These are phyloP conservation scores for Harpagifer antarcticus DNA, from an alignment of 2,797 vertebrate genomes.

Conservation along the genomic window DNA sequence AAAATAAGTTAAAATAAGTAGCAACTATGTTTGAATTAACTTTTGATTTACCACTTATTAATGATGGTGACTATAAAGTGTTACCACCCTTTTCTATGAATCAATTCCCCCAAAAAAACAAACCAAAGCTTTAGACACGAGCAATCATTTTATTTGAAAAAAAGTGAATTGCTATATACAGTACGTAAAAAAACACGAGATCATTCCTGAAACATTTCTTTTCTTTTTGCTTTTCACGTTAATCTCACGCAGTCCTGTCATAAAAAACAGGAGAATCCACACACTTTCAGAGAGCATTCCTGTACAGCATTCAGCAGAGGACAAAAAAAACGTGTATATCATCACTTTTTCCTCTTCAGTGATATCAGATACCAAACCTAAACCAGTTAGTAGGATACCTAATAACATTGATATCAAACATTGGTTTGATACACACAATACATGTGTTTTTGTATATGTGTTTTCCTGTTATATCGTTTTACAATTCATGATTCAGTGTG, in stretches of 20 bases:
- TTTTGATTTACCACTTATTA: too few relatives aligned
- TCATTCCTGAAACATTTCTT: slow-evolving; percentile 67
- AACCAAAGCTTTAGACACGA: slow-evolving; percentile 67
- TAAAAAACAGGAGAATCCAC: slow-evolving; percentile 63
- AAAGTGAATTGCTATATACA: slow-evolving; percentile 84
- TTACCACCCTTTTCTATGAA: background rate
- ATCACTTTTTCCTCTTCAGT: slow-evolving; percentile 40
- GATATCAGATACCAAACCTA: slow-evolving; percentile 59
- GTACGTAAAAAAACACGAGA: slow-evolving; percentile 78
- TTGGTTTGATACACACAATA: slow-evolving; percentile 57
- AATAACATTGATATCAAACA: slow-evolving; percentile 25
- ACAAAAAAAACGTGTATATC: slow-evolving; percentile 69
- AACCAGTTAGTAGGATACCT: slow-evolving; percentile 66
- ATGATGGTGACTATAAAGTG: too few relatives aligned
- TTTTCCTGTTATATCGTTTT: slow-evolving; percentile 37
- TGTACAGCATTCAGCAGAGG: slow-evolving; percentile 71
- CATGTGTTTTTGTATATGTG: slow-evolving; percentile 30
- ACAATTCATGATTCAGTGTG: slow-evolving; percentile 52
- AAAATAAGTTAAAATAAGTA: too few relatives aligned
- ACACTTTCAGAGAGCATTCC: slow-evolving; percentile 55
- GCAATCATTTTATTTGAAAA: slow-evolving; percentile 85
- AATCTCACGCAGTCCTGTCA: slow-evolving; percentile 59
- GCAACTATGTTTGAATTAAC: too few relatives aligned
- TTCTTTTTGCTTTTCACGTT: slow-evolving; percentile 67
- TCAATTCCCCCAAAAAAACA: background rate